phyloP scores from a whole-genome alignment of 2,888 invertebrate species.

The Rhamphomyia laevipes region DNA sequence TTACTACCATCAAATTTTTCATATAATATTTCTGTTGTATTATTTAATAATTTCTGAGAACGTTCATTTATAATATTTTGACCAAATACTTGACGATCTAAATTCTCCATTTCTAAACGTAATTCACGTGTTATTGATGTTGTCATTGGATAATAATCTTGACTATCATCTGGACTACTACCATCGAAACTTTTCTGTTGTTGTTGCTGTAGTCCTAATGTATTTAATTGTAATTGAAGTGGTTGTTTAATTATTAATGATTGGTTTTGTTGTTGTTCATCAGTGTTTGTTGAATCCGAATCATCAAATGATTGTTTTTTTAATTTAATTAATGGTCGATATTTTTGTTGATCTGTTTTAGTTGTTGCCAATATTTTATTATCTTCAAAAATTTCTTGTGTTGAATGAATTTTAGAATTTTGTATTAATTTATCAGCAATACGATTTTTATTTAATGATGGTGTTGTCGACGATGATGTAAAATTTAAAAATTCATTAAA shows the following conservation, averaged over 20 bases:
- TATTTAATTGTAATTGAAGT: constrained; percentile 17
- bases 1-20: constrained; percentile 26
- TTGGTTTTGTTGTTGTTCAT: constrained; percentile 4
- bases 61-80: constrained; percentile 21
- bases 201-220: constrained; percentile 24
- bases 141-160: constrained; percentile 77
- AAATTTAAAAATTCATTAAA: constrained; percentile 76
- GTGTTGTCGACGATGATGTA: too few species aligned
- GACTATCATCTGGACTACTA: constrained; percentile 67
- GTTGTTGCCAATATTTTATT: constrained; percentile 12
- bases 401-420: constrained; percentile 8
- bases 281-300: constrained; percentile 34
- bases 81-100: constrained; percentile 75
- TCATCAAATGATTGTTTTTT: constrained; percentile 39
- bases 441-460: constrained; percentile 51
- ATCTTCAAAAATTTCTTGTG: constrained; percentile 1
- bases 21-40: constrained; percentile 26
- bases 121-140: constrained; percentile 77
- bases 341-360: constrained; percentile 20
- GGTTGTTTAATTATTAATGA: constrained; percentile 17
- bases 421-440: constrained; percentile 31
- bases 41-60: constrained; percentile 10
- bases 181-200: constrained; percentile 26
- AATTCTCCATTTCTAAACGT: constrained; percentile 67
- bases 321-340: constrained; percentile 38